These are phyloP conservation scores for Struthidea cinerea DNA, from an alignment of 2,113 vertebrate species.

Conservation along the genomic window DNA sequence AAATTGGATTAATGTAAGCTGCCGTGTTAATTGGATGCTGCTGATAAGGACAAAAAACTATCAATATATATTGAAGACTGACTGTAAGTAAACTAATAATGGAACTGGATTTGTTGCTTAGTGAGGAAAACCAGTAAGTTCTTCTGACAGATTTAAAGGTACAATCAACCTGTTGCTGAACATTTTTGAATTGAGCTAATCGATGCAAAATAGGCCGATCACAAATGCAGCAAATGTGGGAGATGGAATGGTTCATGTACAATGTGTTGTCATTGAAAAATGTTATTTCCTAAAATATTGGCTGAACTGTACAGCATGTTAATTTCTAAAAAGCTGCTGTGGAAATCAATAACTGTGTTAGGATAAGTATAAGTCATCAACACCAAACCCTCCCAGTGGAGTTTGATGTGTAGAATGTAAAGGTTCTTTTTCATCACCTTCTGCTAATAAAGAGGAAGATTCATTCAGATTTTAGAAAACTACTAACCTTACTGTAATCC, in stretches of 20 bases:
- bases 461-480: not conserved
- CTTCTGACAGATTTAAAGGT: conserved; percentile 49
- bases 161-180: conserved; percentile 11
- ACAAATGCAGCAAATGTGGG: not conserved
- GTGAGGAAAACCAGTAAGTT: conserved; percentile 24
- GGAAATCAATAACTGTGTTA: not conserved
- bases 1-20: conserved; percentile 57
- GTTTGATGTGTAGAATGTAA: not conserved
- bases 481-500: not conserved
- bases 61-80: conserved; percentile 59
- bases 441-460: not conserved
- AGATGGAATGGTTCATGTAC: not conserved
- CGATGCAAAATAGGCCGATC: not conserved
- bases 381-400: not conserved
- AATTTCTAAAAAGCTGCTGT: not conserved
- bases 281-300: not conserved
- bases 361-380: not conserved
- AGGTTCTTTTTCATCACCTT: not conserved
- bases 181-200: conserved; percentile 28
- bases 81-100: conserved; percentile 60
- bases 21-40: conserved; percentile 49
- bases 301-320: not conserved
- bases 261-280: not conserved
- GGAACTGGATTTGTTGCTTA: conserved; percentile 63
- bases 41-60: conserved; percentile 53